Evolutionary conservation across 2,888 invertebrate genomes (phyloP).

Genomic region (Sacculina carcini): DNA sequence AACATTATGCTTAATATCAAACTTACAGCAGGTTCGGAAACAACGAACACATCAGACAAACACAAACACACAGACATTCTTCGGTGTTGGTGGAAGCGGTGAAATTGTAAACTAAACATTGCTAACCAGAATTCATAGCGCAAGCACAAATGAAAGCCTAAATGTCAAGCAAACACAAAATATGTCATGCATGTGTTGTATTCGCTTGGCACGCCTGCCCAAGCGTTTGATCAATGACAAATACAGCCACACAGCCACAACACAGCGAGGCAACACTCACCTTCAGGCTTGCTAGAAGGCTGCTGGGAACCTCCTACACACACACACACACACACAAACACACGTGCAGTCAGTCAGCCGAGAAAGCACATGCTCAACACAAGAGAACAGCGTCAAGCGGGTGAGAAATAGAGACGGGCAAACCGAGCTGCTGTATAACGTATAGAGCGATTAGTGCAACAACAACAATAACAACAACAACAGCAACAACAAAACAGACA

Average conservation of each 20-base stretch:
- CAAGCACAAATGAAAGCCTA: too few relatives aligned
- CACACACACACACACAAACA: not conserved
- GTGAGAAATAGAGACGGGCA: not conserved
- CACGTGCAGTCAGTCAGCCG: not conserved
- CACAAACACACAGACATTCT: conserved; percentile 1
- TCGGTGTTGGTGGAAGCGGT: too few relatives aligned
- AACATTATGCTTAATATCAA: not conserved
- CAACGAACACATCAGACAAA: conserved; percentile 3
- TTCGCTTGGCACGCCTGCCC: too few relatives aligned
- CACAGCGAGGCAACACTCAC: not conserved
- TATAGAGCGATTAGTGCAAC: too few relatives aligned
- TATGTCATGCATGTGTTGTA: too few relatives aligned
- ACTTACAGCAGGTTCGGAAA: too few relatives aligned
- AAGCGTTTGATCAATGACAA: too few relatives aligned
- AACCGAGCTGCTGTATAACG: not conserved
- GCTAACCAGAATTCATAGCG: too few relatives aligned
- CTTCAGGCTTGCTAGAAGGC: conserved; percentile 1
- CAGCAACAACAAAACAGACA: too few relatives aligned
- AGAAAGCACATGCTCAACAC: not conserved
- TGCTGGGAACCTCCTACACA: not conserved
- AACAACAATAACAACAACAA: too few relatives aligned
- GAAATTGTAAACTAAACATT: too few relatives aligned
- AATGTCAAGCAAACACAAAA: too few relatives aligned
- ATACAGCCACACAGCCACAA: not conserved
- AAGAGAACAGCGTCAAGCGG: not conserved